Evolutionary conservation across 2,797 vertebrate genomes (phyloP).

Genomic region (Gadopsis marmoratus): DNA sequence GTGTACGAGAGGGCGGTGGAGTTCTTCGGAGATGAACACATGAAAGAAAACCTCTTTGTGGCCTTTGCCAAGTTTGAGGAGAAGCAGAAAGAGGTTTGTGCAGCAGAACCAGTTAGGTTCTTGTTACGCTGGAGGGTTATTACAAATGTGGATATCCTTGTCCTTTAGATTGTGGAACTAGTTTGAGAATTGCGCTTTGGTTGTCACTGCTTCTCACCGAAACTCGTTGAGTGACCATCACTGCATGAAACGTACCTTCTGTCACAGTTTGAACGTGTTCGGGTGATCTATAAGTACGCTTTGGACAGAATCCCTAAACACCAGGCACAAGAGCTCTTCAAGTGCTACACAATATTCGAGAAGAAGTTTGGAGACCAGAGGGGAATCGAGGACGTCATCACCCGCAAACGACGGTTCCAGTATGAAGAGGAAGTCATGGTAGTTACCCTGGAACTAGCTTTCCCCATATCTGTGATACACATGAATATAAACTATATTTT

Average conservation of each 20-base stretch:
- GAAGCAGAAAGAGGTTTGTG: conserved; percentile 94
- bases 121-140: background rate
- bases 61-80: conserved; percentile 98
- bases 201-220: background rate
- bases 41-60: conserved; percentile 94
- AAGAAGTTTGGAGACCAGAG: conserved; percentile 97
- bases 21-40: conserved; percentile 95
- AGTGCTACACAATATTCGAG: conserved; percentile 98
- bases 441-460: background rate
- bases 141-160: background rate
- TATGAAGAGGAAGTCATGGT: conserved; percentile 99
- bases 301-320: conserved; percentile 96
- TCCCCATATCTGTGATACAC: background rate
- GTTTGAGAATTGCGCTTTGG: no score
- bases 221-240: background rate
- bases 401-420: conserved; percentile 96
- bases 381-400: conserved; percentile 98
- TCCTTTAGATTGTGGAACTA: no score
- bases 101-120: background rate
- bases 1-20: conserved; percentile 95
- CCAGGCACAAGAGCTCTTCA: conserved; percentile 96
- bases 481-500: background rate
- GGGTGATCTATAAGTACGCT: conserved; percentile 97
- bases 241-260: conserved; percentile 3
- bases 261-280: conserved; percentile 94